phyloP scores from a whole-genome alignment of 2,888 invertebrate genomes.

The Dermolepida albohirtum region DNA sequence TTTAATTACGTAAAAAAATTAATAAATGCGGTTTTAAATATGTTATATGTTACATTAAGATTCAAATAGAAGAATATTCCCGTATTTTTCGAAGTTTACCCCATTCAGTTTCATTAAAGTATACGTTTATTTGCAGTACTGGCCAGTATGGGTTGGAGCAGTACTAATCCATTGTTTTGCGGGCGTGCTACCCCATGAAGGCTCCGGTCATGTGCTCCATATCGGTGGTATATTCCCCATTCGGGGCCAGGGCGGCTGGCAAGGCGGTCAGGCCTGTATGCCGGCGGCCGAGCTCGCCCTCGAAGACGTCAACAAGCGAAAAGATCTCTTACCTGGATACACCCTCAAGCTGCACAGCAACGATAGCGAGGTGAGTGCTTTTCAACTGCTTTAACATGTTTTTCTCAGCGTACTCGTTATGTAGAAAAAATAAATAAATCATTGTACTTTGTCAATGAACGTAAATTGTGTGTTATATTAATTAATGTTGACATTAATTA shows the following conservation, averaged over 20 bases:
- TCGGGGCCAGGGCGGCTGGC: slow-evolving; percentile 96
- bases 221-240: slow-evolving; percentile 99
- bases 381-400: neutral
- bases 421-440: neutral
- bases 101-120: too few relatives aligned
- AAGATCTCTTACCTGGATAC: slow-evolving; percentile 91
- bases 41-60: too few relatives aligned
- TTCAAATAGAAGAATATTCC: too few relatives aligned
- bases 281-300: slow-evolving; percentile 97
- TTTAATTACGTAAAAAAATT: too few relatives aligned
- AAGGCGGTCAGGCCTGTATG: slow-evolving; percentile 97
- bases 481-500: too few relatives aligned
- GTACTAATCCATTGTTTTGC: slow-evolving; percentile 58
- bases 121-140: slow-evolving; percentile 58
- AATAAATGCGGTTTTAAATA: too few relatives aligned
- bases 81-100: too few relatives aligned
- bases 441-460: neutral
- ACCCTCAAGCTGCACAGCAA: slow-evolving; percentile 92
- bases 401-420: neutral
- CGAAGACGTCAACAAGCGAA: slow-evolving; percentile 92
- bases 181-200: slow-evolving; percentile 54
- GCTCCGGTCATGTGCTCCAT: slow-evolving; percentile 82
- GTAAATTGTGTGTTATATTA: too few relatives aligned
- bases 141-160: slow-evolving; percentile 63
- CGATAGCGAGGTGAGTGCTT: slow-evolving; percentile 90